Base-by-base conservation (phyloP, 1,140 invertebrate species). In the Drosophila parabipectinata region DNA sequence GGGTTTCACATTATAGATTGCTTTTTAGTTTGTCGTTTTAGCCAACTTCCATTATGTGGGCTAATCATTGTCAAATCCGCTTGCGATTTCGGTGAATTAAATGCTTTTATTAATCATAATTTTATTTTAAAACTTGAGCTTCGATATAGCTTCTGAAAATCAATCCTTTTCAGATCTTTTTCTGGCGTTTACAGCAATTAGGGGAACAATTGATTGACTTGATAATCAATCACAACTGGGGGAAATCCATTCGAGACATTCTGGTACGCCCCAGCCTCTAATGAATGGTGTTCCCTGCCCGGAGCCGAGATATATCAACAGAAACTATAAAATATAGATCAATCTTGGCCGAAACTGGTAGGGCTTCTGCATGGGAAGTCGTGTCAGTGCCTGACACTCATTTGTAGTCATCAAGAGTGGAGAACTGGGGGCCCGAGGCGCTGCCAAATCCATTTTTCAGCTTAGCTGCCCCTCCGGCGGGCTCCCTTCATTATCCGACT, bases 291-390 rank as follows among this genome's bases (percentile, higher is more conserved):
- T 26, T 21, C 21, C 3, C 26, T 54, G 48, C 48, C 66, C 48
- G 12, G 24, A 71, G 71, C 34, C n/a, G 8, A 30, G 56, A 74
- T 39, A 45, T 53, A 74, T 74, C 72, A 74, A 74, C 72, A 73
- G 54, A 74, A 53, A 51, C 72, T 74, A 74, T 74, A 74, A 74
- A 74, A 74, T 74, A 74, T 74, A 74, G 72, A 74, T 74, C 72
- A 74, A 74, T 74, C 72, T 74, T 63, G 51, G 57, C 50, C 53
- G 14, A 7, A 63, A 52, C 51, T 60, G 61, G 39, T 57, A 50
- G 57, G 57, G 56, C 68, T 72, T 72, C 68, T 39, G 61, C 61
- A 58, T 21, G 61, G 15, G 66, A 61, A 72, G 57, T 73, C 59
- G 59, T 55, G 59, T 74, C 57, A 56, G 50, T 69, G 66, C 41